Conservation (phyloP, 2,113 vertebrate species). For the Heterocephalus glaber region DNA sequence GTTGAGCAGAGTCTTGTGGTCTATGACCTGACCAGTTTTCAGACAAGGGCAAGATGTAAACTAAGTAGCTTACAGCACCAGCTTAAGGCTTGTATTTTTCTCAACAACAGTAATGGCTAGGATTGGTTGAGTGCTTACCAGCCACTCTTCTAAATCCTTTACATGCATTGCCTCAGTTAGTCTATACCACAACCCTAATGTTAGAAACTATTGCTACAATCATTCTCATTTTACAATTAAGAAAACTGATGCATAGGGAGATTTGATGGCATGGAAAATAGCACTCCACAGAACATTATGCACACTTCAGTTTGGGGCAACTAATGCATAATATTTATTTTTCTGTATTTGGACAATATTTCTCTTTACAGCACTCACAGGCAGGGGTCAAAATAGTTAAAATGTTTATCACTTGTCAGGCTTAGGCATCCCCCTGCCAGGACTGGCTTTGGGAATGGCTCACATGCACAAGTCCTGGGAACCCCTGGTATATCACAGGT, state of each 20-base stretch:
- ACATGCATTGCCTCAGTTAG: not conserved
- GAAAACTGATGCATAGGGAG: not conserved
- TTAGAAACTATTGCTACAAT: not conserved
- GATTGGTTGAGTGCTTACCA: not conserved
- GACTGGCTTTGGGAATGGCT: not conserved
- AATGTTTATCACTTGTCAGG: not conserved
- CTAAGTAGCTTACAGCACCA: not conserved
- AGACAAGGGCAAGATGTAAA: not conserved
- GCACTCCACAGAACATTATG: not conserved
- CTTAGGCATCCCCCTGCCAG: not conserved
- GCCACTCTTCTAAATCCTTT: not conserved
- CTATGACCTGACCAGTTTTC: not conserved
- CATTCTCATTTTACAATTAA: not conserved
- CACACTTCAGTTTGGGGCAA: not conserved
- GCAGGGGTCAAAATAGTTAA: not conserved
- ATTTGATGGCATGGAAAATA: not conserved
- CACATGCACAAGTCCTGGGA: not conserved
- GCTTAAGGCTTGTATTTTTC: not conserved
- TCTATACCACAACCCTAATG: fast-evolving
- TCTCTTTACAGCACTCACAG: not conserved
- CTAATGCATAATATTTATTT: not conserved
- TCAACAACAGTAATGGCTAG: not conserved
- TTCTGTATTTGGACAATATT: not conserved
- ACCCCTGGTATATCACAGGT: fast-evolving
- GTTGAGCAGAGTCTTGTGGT: not conserved